These are phyloP conservation scores for Steromphala cineraria DNA, from an alignment of 2,888 invertebrate genomes.

Conservation along the genomic window DNA sequence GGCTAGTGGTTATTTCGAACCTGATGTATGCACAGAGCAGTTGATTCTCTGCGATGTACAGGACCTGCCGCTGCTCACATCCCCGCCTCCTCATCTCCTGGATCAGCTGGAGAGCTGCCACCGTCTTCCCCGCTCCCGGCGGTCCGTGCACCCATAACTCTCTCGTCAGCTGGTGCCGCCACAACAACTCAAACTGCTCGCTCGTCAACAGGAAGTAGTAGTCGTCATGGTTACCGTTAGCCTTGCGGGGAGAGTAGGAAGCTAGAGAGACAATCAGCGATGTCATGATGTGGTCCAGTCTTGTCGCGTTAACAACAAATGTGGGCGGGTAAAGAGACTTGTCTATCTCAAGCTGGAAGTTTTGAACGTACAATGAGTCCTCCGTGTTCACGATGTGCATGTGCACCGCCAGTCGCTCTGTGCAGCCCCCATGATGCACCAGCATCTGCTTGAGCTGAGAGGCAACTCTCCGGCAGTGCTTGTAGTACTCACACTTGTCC, in stretches of 20 bases:
- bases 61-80: constrained; percentile 45
- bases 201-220: constrained; percentile 61
- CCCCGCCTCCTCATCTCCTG: constrained; percentile 53
- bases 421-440: constrained; percentile 56
- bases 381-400: constrained; percentile 45
- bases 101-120: constrained; percentile 60
- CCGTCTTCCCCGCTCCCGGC: constrained; percentile 62
- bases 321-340: constrained; percentile 55
- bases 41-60: constrained; percentile 63
- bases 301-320: constrained; percentile 38
- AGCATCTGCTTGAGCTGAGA: constrained; percentile 47
- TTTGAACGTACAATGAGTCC: constrained; percentile 24
- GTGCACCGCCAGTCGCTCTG: constrained; percentile 50
- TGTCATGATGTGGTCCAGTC: constrained; percentile 51
- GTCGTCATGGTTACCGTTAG: constrained; percentile 6
- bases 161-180: constrained; percentile 57
- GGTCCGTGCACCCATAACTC: constrained; percentile 67
- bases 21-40: constrained; percentile 60
- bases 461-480: constrained; percentile 43
- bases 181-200: constrained; percentile 65
- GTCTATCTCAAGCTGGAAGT: constrained; percentile 32
- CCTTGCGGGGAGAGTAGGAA: constrained; percentile 47
- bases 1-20: too few relatives aligned
- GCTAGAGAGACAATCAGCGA: constrained; percentile 56
- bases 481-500: constrained; percentile 27